Conservation (phyloP, 1,140 invertebrate species). For the Pteromalus puparum region DNA sequence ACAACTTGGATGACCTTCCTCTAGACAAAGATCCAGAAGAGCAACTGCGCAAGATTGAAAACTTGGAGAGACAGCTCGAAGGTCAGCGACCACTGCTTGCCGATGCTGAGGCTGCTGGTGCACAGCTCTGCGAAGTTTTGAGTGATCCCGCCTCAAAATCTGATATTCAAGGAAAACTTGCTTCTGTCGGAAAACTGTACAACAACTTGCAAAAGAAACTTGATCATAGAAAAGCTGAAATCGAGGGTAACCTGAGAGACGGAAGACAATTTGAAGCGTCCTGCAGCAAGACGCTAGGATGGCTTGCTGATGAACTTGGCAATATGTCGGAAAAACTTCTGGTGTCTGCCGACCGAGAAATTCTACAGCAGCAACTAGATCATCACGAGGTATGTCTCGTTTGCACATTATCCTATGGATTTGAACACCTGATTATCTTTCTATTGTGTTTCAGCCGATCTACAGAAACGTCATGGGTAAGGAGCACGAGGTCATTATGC, state of each 20-base stretch:
- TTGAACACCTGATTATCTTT: not conserved
- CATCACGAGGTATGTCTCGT: constrained; percentile 82
- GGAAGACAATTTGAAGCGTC: constrained; percentile 90
- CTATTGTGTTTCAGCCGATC: constrained; percentile 77
- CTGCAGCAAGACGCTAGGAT: constrained; percentile 90
- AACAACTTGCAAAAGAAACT: constrained; percentile 91
- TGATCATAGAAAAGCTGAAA: constrained; percentile 91
- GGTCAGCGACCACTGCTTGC: constrained; percentile 90
- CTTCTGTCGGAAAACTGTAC: constrained; percentile 88
- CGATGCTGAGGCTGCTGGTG: constrained; percentile 90
- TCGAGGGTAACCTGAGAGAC: constrained; percentile 89
- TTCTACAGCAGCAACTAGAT: constrained; percentile 90
- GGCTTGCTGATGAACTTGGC: constrained; percentile 88
- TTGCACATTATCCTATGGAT: not conserved
- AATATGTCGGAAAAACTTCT: constrained; percentile 85
- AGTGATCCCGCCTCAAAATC: constrained; percentile 92
- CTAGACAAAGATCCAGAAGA: constrained; percentile 90
- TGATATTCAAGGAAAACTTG: constrained; percentile 92
- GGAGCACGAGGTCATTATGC: constrained; percentile 95
- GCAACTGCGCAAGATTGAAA: constrained; percentile 89
- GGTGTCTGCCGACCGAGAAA: constrained; percentile 90
- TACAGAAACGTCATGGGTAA: constrained; percentile 92
- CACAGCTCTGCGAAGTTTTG: constrained; percentile 90
- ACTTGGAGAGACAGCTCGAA: constrained; percentile 91
- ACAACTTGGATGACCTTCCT: constrained; percentile 90